phyloP scores from a whole-genome alignment of 2,888 invertebrate species.

The Tipula lateralis region DNA sequence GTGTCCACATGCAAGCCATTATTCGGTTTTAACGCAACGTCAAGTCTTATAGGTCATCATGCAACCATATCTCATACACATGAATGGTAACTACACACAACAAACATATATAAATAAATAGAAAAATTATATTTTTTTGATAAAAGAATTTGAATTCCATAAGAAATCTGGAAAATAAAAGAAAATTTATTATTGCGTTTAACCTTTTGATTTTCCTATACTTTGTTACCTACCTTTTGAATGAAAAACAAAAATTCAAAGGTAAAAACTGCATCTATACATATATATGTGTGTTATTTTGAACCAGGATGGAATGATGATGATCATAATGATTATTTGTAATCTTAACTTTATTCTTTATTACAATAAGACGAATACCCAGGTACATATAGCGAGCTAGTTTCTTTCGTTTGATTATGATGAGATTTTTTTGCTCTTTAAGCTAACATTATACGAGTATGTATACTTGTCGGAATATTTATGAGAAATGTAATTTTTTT shows the following conservation, averaged over 20 bases:
- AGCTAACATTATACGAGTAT: neutral
- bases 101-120: neutral
- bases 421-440: neutral
- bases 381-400: too few species aligned
- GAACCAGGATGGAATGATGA: slow-evolving; percentile 7
- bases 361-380: neutral
- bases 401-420: slow-evolving; percentile 2
- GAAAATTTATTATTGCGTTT: slow-evolving; percentile 19
- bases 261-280: neutral
- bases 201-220: slow-evolving; percentile 9
- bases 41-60: neutral
- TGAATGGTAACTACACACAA: neutral
- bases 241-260: neutral
- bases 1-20: neutral
- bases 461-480: neutral
- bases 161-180: neutral
- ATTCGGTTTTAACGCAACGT: neutral
- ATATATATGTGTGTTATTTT: neutral
- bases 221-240: neutral
- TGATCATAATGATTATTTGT: neutral
- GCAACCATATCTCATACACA: neutral
- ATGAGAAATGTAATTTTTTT: neutral
- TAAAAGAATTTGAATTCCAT: neutral
- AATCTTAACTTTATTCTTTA: neutral
- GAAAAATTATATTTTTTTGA: neutral